Conservation (phyloP, 2,113 vertebrate species). For the Naja naja region DNA sequence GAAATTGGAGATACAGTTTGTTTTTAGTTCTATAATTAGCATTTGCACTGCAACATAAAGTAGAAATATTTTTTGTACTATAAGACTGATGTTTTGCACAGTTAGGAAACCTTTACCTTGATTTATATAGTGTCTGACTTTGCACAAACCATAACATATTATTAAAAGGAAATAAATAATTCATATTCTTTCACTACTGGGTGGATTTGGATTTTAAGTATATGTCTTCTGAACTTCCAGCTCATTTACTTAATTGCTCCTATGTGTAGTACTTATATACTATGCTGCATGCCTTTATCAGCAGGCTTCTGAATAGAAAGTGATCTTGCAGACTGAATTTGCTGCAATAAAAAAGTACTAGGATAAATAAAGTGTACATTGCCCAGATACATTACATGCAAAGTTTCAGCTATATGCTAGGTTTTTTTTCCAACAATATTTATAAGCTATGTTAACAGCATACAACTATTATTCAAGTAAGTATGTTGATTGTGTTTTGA, state of each 20-base stretch:
- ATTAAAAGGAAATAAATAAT: background rate
- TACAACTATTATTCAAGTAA: background rate
- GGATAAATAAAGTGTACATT: background rate
- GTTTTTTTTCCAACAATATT: background rate
- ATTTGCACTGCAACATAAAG: background rate
- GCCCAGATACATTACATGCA: background rate
- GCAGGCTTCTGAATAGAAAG: background rate
- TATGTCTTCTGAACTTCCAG: background rate
- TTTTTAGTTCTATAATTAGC: background rate
- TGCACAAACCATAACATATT: background rate
- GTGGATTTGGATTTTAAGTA: background rate
- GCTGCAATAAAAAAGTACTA: background rate
- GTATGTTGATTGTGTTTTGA: background rate
- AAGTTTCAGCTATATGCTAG: background rate
- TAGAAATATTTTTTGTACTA: background rate
- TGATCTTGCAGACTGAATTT: background rate
- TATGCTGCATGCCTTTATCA: background rate
- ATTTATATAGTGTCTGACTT: background rate
- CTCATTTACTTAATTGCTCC: background rate
- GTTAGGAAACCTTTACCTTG: background rate
- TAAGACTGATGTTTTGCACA: background rate
- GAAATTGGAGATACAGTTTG: conserved; percentile 1
- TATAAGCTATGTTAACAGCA: background rate
- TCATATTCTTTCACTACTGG: conserved; percentile 1
- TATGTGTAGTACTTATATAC: background rate